Percentiles rank a stretch among this genome's conserved stretches.
These are phyloP conservation scores for Drosophila pseudoananassae DNA, from an alignment of 1,140 invertebrate genomes.

Conservation along the genomic window DNA sequence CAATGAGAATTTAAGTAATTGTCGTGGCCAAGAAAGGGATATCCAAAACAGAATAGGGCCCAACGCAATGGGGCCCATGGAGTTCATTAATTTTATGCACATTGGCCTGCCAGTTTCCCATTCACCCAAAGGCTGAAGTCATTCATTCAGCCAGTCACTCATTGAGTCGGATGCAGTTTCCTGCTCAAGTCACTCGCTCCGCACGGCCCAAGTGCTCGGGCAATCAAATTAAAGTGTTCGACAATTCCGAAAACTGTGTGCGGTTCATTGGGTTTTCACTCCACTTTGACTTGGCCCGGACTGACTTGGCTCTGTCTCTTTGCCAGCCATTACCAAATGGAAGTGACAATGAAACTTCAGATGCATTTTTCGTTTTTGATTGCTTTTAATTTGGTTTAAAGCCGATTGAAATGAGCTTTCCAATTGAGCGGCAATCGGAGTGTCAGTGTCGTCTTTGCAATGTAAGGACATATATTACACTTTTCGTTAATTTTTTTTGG, in stretches of 20 bases:
- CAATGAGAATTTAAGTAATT: conserved; percentile 37
- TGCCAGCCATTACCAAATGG: conserved; percentile 23
- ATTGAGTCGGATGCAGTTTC: conserved; percentile 33
- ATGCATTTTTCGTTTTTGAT: conserved; percentile 37
- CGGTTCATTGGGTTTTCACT: conserved; percentile 36
- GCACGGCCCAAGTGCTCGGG: conserved; percentile 20
- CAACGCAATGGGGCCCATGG: conserved; percentile 19
- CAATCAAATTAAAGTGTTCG: conserved; percentile 67
- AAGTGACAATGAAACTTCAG: conserved; percentile 46
- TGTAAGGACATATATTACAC: conserved; percentile 5
- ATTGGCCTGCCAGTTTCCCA: conserved; percentile 30
- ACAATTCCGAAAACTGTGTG: conserved; percentile 52
- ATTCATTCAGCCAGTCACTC: conserved; percentile 11
- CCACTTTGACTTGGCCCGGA: conserved; percentile 19
- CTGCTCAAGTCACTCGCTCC: conserved; percentile 14
- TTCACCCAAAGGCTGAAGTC: conserved; percentile 23
- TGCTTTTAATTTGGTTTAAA: conserved; percentile 50
- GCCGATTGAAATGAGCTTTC: conserved; percentile 41
- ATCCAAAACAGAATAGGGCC: background rate
- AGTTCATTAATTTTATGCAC: conserved; percentile 66
- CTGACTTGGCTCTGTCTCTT: conserved; percentile 1
- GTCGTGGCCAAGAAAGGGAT: conserved; percentile 22
- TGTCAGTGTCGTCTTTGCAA: conserved; percentile 29
- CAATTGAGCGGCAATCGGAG: conserved; percentile 38
- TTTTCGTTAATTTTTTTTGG: background rate